These are phyloP conservation scores for Pandion haliaetus DNA, from an alignment of 2,113 vertebrate species.

Conservation along the genomic window DNA sequence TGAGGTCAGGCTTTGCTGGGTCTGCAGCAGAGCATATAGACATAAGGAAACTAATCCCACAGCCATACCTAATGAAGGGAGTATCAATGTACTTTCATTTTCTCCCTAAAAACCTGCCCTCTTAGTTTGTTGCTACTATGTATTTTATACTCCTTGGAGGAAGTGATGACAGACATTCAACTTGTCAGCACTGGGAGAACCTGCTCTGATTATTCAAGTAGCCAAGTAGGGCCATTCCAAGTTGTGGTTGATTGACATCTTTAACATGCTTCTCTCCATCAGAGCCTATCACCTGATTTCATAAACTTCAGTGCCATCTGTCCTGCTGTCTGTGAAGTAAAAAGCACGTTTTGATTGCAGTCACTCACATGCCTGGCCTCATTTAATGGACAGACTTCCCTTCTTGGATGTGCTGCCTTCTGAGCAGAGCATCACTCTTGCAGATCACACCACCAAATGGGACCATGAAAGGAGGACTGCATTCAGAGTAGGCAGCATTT, in stretches of 20 bases:
- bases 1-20: background rate
- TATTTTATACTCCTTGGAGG: background rate
- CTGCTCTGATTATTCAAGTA: background rate
- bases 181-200: background rate
- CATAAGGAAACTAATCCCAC: background rate
- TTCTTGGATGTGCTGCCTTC: background rate
- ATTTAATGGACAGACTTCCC: background rate
- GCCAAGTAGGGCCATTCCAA: background rate
- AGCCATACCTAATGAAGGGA: background rate
- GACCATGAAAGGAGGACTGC: background rate
- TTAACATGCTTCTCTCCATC: background rate
- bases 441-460: background rate
- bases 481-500: background rate
- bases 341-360: background rate
- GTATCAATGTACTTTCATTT: background rate
- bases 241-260: background rate
- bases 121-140: background rate
- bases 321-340: background rate
- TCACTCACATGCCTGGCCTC: background rate
- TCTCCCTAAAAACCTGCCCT: background rate
- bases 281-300: constrained; percentile 5
- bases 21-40: background rate
- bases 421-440: background rate
- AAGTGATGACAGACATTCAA: background rate
- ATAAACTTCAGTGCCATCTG: constrained; percentile 34